Conservation (phyloP, 2,888 invertebrate genomes). For the Tiliacea aurago region DNA sequence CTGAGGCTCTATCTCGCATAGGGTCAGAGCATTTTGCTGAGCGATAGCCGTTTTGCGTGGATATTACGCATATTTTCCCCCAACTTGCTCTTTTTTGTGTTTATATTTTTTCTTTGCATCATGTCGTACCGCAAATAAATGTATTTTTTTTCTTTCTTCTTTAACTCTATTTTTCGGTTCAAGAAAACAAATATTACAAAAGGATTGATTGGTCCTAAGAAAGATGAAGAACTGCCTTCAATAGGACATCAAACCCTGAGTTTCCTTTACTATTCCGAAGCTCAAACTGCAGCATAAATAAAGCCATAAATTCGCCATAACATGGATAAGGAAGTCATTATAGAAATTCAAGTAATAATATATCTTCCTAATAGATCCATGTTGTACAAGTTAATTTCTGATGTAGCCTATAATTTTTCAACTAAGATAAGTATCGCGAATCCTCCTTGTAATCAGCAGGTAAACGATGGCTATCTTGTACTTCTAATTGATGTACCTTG, state of each 20-base stretch:
- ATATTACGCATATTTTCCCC: background rate
- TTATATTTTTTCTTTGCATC: background rate
- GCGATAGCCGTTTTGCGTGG: background rate
- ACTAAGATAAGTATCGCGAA: slow-evolving; percentile 45
- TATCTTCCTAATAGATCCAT: slow-evolving; percentile 48
- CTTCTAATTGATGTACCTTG: slow-evolving; percentile 31
- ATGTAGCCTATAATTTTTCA: slow-evolving; percentile 63
- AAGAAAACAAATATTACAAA: background rate
- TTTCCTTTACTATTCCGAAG: slow-evolving; percentile 10
- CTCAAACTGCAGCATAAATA: slow-evolving; percentile 26
- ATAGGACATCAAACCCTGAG: background rate
- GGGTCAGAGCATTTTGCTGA: background rate
- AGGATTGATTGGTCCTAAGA: background rate
- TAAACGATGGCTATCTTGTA: slow-evolving; percentile 34
- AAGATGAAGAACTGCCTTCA: background rate
- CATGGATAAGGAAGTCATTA: slow-evolving; percentile 45
- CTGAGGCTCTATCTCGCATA: background rate
- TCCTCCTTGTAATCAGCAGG: slow-evolving; percentile 42
- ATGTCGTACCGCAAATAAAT: background rate
- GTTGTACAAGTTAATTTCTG: slow-evolving; percentile 57
- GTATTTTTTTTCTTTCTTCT: background rate
- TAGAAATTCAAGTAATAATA: slow-evolving; percentile 54
- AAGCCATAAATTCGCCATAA: slow-evolving; percentile 30
- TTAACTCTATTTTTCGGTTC: background rate
- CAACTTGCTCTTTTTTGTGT: background rate